A percentile compares a stretch with the other conserved stretches of the same genome.
Conservation (phyloP, 2,113 vertebrate species). For the Andinoacara biseriatus region DNA sequence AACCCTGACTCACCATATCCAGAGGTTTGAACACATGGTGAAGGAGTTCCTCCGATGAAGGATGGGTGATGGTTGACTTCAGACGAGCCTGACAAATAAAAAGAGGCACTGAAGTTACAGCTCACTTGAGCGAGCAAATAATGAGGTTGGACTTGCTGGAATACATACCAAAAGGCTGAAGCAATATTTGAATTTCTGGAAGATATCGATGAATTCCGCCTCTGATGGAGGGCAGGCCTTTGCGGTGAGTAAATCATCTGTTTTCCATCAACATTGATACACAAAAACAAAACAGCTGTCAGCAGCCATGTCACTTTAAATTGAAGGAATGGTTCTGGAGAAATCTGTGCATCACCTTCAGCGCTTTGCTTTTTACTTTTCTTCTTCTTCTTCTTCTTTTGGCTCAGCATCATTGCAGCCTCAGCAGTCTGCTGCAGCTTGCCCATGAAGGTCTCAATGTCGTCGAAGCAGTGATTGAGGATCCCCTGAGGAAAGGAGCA, state of each 20-base stretch:
- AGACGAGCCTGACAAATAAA: conserved; percentile 81
- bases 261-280: neutral
- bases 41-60: conserved; percentile 86
- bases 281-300: neutral
- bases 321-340: neutral
- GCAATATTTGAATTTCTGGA: conserved; percentile 91
- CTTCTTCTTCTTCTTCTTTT: conserved; percentile 85
- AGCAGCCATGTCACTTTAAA: neutral
- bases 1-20: conserved; percentile 83
- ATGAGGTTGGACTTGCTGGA: neutral
- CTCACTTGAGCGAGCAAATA: neutral
- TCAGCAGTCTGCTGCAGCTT: conserved; percentile 88
- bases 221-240: conserved; percentile 83
- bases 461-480: conserved; percentile 89
- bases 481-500: conserved; percentile 77
- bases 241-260: conserved; percentile 85
- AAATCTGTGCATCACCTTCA: conserved; percentile 56
- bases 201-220: conserved; percentile 84
- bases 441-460: conserved; percentile 87
- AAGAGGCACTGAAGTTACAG: rapidly evolving
- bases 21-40: conserved; percentile 88
- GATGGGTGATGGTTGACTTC: conserved; percentile 83
- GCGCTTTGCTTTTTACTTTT: conserved; percentile 80
- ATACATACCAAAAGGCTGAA: conserved; percentile 88
- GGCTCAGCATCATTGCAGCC: conserved; percentile 82